These are phyloP conservation scores for Drosophila subsilvestris DNA, from an alignment of 2,888 invertebrate species.

Conservation along the genomic window DNA sequence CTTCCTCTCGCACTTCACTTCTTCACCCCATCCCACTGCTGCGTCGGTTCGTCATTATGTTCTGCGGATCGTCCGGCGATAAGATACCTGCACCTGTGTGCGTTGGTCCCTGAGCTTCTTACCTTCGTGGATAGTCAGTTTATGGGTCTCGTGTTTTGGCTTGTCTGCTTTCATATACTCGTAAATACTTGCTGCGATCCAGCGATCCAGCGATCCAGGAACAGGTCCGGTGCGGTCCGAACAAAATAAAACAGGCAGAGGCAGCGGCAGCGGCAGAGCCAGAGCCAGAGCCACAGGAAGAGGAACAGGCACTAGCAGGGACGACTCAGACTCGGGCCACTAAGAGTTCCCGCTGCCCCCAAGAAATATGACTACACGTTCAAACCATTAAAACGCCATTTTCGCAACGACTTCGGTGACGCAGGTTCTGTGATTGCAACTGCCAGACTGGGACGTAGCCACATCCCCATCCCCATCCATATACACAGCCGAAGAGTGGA, in stretches of 20 bases:
- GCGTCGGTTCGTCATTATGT: conserved; percentile 47
- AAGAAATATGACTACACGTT: conserved; percentile 79
- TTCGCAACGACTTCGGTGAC: conserved; percentile 41
- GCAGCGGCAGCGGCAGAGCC: too few relatives aligned
- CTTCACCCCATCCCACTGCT: conserved; percentile 36
- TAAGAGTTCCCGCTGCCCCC: conserved; percentile 51
- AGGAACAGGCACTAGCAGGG: background rate
- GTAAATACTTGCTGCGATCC: conserved; percentile 59
- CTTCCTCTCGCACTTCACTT: background rate
- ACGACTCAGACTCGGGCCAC: conserved; percentile 24
- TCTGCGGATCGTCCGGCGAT: conserved; percentile 66
- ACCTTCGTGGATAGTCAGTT: conserved; percentile 78
- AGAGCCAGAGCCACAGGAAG: background rate
- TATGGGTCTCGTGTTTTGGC: conserved; percentile 71
- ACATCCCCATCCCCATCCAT: background rate
- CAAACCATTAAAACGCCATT: conserved; percentile 77
- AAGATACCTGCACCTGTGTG: conserved; percentile 55
- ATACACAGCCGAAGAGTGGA: conserved; percentile 2
- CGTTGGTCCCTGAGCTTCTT: conserved; percentile 60
- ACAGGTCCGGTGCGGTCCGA: conserved; percentile 44
- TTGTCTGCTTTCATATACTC: conserved; percentile 67
- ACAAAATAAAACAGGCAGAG: conserved; percentile 33
- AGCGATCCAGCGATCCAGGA: conserved; percentile 39
- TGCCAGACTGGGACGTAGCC: conserved; percentile 17
- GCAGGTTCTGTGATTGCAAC: conserved; percentile 68